A percentile compares a stretch with the other conserved stretches of the same genome.
These are phyloP conservation scores for Paradoxurus hermaphroditus DNA, from an alignment of 2,113 vertebrate species.

Conservation along the genomic window DNA sequence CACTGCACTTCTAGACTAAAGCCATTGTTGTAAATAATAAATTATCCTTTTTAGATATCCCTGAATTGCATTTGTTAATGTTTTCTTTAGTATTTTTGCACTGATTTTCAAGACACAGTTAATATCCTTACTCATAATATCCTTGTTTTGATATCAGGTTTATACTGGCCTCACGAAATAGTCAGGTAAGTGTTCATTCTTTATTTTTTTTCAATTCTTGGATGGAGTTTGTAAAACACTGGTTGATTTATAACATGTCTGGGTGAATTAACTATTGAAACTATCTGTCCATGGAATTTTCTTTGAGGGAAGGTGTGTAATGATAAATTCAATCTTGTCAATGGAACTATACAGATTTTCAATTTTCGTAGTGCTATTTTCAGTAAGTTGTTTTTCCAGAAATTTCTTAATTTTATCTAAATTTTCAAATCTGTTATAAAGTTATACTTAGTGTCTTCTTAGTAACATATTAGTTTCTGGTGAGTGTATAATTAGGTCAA, in stretches of 20 bases:
- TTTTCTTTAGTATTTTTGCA: not conserved
- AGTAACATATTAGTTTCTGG: not conserved
- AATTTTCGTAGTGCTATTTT: not conserved
- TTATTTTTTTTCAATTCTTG: not conserved
- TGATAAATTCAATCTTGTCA: not conserved
- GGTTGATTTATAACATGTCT: not conserved
- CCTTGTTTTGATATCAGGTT: not conserved
- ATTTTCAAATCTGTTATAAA: not conserved
- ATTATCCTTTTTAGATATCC: not conserved
- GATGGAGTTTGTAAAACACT: not conserved
- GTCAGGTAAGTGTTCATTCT: not conserved
- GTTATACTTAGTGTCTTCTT: not conserved
- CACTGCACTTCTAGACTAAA: not conserved
- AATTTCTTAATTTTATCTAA: not conserved
- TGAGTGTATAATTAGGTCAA: not conserved
- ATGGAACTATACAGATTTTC: not conserved
- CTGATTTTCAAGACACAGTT: not conserved
- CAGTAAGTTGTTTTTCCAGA: not conserved
- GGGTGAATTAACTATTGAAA: not conserved
- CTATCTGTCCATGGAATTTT: not conserved
- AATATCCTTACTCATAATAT: not conserved
- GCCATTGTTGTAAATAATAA: not conserved
- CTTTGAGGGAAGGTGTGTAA: not conserved
- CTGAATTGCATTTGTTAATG: not conserved
- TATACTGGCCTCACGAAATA: not conserved